Percentiles rank a stretch among this genome's conserved stretches.
Conservation (phyloP, 2,113 vertebrate genomes). For the Hylia prasina region DNA sequence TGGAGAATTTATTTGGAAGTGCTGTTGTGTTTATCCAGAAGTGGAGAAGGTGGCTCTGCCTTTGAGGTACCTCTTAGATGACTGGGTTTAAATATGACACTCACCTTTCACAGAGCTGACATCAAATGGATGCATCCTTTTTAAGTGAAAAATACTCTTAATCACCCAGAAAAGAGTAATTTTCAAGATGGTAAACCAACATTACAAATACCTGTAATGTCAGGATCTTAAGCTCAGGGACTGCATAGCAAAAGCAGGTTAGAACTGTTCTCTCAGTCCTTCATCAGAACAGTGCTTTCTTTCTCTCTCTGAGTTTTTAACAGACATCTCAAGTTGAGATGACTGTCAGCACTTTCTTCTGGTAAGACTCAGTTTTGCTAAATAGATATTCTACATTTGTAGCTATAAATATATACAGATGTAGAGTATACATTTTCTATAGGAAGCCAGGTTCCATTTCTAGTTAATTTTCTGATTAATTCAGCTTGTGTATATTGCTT, state of each 20-base stretch:
- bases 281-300: not conserved
- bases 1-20: not conserved
- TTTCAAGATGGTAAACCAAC: not conserved
- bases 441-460: not conserved
- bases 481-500: not conserved
- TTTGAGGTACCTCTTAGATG: not conserved
- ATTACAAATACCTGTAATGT: not conserved
- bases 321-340: not conserved
- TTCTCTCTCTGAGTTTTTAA: constrained; percentile 24
- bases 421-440: not conserved
- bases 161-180: not conserved
- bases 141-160: not conserved
- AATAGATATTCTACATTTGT: not conserved
- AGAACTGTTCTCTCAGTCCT: not conserved
- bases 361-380: constrained; percentile 6
- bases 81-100: not conserved
- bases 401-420: not conserved
- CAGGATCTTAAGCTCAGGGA: not conserved
- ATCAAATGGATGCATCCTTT: not conserved
- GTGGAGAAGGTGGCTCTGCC: not conserved
- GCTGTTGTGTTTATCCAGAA: not conserved
- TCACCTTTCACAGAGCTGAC: not conserved
- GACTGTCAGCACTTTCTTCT: constrained; percentile 39
- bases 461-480: not conserved
- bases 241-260: not conserved